Base-by-base conservation (phyloP, 2,113 vertebrate species). In the Tachysurus vachellii region DNA sequence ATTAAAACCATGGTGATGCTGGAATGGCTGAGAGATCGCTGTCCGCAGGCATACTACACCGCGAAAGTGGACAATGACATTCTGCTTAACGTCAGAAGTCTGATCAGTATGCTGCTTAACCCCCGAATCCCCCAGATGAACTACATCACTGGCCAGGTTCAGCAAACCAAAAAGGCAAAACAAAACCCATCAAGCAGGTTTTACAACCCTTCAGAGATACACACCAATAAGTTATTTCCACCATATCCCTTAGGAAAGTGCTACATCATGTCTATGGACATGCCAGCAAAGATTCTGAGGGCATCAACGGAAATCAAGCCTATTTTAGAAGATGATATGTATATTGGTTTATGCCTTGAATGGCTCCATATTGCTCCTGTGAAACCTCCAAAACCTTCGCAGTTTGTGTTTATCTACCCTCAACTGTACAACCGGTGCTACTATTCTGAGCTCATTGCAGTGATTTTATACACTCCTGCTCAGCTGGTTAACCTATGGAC, bases 161-260 rank as follows among this genome's bases (percentile, higher is more conserved):
- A 96, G 96, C 94, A 96, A 91, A 95, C 95, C 86, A 97, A 96
- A 0, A 93, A 95, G 19, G 96, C 96, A 31, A 94, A 96, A 5
- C 95, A 96, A 85, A 95, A 97, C 92, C 96, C 94, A 11, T 93
- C 93, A 0, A 96, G 93, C 50, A 98, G 96, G 89, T 98, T 97
- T 95, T 97, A 97, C 68, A 95, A 99, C 94, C 97, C 97, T 42
- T 92, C 82, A 0, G 90, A 95, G 4, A 94, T 98, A 85, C 96
- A 97, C 23, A 92, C 96, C 0, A 96, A 96, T 36, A 89, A 95
- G 26, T 94, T 95, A 85, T 98, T 96, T 5, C 98, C 97, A 4
- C 96, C 98, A 0, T 99, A 97, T 90, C 97, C 97, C 68, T 96
- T 97, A 23, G 98, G 97, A 57, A 97, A 97, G 16, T 96, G 96